These are phyloP conservation scores for Trachymyrmex septentrionalis DNA, from an alignment of 1,140 invertebrate genomes.

Conservation along the genomic window DNA sequence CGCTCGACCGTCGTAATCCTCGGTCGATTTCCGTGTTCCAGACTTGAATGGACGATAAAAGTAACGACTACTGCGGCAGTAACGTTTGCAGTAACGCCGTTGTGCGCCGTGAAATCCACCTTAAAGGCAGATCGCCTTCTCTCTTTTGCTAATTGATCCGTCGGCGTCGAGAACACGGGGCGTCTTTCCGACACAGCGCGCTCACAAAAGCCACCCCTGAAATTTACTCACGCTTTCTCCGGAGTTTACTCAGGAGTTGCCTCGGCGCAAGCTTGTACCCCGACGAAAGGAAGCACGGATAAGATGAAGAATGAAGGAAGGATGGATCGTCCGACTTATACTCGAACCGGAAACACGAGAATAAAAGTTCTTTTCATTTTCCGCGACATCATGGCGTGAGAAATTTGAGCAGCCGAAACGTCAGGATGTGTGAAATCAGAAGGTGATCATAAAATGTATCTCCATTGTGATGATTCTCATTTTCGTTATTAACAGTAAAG, in stretches of 20 bases:
- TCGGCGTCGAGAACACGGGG: constrained; percentile 55
- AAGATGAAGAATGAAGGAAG: constrained; percentile 34
- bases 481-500: not conserved
- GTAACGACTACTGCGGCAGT: constrained; percentile 64
- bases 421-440: constrained; percentile 18
- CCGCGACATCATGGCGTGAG: constrained; percentile 1
- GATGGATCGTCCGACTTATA: constrained; percentile 31
- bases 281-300: constrained; percentile 37
- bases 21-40: constrained; percentile 64
- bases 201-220: constrained; percentile 49
- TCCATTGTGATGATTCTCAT: not conserved
- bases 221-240: constrained; percentile 61
- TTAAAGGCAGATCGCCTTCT: constrained; percentile 38
- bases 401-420: constrained; percentile 17
- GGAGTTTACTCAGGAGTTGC: constrained; percentile 39
- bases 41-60: constrained; percentile 68
- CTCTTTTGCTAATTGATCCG: constrained; percentile 70
- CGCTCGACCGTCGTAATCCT: constrained; percentile 65
- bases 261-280: not conserved
- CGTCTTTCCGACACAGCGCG: constrained; percentile 51
- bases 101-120: constrained; percentile 40
- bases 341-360: constrained; percentile 41
- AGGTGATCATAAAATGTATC: not conserved
- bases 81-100: constrained; percentile 59
- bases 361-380: constrained; percentile 50